Base-by-base conservation (phyloP, 2,888 invertebrate species). In the Melinaea menophilus region DNA sequence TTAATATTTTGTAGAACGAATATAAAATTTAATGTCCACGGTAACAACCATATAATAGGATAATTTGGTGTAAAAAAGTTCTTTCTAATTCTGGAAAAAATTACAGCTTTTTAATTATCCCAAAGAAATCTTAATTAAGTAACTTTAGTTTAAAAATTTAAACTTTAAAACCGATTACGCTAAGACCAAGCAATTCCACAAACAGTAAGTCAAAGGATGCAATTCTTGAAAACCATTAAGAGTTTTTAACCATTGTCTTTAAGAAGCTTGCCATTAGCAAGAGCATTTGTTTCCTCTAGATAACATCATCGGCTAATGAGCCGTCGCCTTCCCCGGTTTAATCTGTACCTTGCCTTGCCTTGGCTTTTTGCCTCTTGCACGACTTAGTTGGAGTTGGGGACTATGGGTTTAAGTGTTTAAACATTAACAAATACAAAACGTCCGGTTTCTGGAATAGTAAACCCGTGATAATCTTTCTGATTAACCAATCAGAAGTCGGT, bases 251-350 rank as follows among this genome's bases (percentile, higher is more conserved):
- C 51, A 68, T 67, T 69, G 68, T 68, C 64, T 66, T 68, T 55
- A 65, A 67, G 65, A 56, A 65, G 67, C 62, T 12, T 56, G 56
- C 72, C 73, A 73, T 73, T 73, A 74, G 72, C 66, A 62, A 51
- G 68, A 66, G 65, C 74, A 75, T 73, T 73, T 72, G 75, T 72
- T 74, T 71, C 62, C 62, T 58, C 61, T 46, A 55, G 74, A 74
- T 75, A 73, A 65, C 71, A 75, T 74, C 74, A 65, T 58, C 63
- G 57, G 69, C 74, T 74, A 74, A 74, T 74, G 74, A 73, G 74
- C 69, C 70, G 73, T 74, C 73, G 71, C 71, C 73, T 69, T 59
- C 62, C 64, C 67, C 67, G 65, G 58, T 61, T 61, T 66, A 68
- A 66, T 69, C 68, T 64, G 61, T 58, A 57, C 65, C 64, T 67